Percentiles rank a stretch among this genome's conserved stretches.
These are phyloP conservation scores for Callithrix jacchus DNA, from an alignment of 2,113 vertebrate genomes.

Conservation along the genomic window DNA sequence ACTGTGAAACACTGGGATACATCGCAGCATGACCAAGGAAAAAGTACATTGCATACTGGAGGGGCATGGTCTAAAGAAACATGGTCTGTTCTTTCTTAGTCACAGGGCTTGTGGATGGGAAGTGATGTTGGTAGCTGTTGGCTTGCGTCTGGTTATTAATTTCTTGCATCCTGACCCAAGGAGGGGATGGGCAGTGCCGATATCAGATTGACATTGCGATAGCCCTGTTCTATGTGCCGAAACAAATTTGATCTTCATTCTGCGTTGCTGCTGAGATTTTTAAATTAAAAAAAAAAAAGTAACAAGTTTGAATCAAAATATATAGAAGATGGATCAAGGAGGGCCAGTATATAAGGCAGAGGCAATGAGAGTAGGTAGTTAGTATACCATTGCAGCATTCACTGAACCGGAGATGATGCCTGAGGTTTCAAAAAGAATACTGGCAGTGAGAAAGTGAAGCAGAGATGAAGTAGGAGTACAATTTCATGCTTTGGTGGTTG, in stretches of 20 bases:
- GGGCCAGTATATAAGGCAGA: not conserved
- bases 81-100: not conserved
- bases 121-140: not conserved
- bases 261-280: not conserved
- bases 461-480: not conserved
- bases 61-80: not conserved
- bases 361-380: not conserved
- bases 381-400: not conserved
- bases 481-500: not conserved
- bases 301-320: not conserved
- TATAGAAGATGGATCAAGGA: not conserved
- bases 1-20: not conserved
- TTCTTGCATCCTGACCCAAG: not conserved
- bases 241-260: not conserved
- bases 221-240: not conserved
- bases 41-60: not conserved
- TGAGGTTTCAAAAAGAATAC: not conserved
- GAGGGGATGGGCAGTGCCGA: not conserved
- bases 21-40: not conserved
- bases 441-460: not conserved
- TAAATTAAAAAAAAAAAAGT: not conserved
- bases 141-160: not conserved
- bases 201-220: not conserved
- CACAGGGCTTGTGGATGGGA: not conserved
- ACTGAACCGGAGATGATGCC: not conserved